Evolutionary conservation across 1,140 invertebrate species (phyloP).

Genomic region (Drosophila sucinea): DNA sequence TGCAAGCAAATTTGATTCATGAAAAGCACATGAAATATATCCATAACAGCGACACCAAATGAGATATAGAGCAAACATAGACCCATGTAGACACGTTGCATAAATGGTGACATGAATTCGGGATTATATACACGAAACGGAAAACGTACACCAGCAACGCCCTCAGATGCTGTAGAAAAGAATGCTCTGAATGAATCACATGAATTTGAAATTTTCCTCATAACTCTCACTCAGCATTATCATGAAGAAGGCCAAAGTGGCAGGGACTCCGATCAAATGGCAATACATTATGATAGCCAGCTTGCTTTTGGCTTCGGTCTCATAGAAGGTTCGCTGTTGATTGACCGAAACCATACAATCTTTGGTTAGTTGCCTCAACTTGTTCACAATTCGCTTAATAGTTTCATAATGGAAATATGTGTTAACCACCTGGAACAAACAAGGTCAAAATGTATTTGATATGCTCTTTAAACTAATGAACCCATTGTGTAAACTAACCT

Average conservation of each 20-base stretch:
- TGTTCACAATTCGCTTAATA: conserved; percentile 27
- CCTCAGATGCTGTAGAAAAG: background rate
- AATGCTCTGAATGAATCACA: background rate
- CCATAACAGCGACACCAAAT: conserved; percentile 21
- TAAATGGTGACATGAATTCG: background rate
- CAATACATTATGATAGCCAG: conserved; percentile 51
- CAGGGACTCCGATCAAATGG: conserved; percentile 35
- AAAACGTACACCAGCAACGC: conserved; percentile 10
- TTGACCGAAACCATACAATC: conserved; percentile 36
- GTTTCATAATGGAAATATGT: conserved; percentile 9
- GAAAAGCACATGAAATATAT: conserved; percentile 42
- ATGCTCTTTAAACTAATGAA: background rate
- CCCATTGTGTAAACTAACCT: background rate
- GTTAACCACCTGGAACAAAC: background rate
- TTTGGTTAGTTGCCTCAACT: conserved; percentile 32
- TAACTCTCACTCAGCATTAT: conserved; percentile 21
- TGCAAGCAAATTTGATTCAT: conserved; percentile 50
- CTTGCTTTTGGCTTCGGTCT: conserved; percentile 57
- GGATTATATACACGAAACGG: conserved; percentile 4
- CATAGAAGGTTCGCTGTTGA: conserved; percentile 46
- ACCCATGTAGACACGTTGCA: conserved; percentile 13
- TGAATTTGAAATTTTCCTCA: background rate
- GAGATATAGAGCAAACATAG: conserved; percentile 8
- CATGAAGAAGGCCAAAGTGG: conserved; percentile 38
- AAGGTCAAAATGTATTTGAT: background rate